Evolutionary conservation across 2,888 invertebrate species (phyloP), one percentile per base, ranked within the genome.

Genomic region (Folsomia candida): DNA sequence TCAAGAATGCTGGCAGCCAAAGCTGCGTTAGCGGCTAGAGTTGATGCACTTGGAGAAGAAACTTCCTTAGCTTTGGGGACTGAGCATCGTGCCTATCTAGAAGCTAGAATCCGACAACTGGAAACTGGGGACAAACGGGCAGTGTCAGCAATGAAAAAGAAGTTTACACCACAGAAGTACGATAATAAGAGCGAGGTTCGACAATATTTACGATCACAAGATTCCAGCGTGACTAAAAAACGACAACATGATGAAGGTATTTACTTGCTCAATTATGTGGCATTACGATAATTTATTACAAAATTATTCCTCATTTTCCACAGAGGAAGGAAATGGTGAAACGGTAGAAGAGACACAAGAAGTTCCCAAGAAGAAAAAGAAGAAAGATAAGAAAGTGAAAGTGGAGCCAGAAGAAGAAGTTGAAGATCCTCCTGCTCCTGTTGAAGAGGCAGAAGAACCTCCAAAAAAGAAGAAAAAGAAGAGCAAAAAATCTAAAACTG

Each of bases 1-100:
- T 93, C 98, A 0, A 87, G 99, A 80, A 98, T 97, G 89, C 85
- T 99, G 79, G 98, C 99, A 1, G 97, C 98, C 0, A 99, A 99
- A 83, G 92, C 96, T 0, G 88, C 98, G 0, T 83, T 99, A 37
- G 94, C 94, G 0, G 92, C 93, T 0, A 88, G 99, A 80, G 91
- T 95, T 0, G 99, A 99, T 84, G 99, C 99, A 0, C 88, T 99
- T 24, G 97, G 97, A 0, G 98, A 99, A 82, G 95, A 94, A 54
- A 88, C 88, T 0, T 85, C 85, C 0, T 90, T 91, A 79, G 93
- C 93, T 75, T 84, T 98, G 27, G 98, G 98, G 2, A 89, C 91
- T 0, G 92, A 92, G 80, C 94, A 96, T 82, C 91, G 92, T 82
- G 94, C 92, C 0, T 94, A 92, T 82, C 83, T 99, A 69, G 97